Conservation (phyloP, 2,888 invertebrate species). For the Leucania comma region DNA sequence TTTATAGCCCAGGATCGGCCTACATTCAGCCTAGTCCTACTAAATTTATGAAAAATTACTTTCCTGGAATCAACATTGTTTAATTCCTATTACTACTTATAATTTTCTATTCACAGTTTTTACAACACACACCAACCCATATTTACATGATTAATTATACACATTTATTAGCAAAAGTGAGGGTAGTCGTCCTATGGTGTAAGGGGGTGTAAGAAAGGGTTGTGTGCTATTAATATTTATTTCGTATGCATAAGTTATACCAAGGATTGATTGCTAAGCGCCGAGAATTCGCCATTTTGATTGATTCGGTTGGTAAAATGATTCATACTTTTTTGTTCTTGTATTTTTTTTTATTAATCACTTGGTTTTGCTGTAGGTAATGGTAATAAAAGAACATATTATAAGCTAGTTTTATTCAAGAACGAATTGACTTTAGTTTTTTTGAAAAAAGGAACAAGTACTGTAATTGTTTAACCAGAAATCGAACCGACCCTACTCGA, state of each 20-base stretch:
- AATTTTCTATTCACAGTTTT: slow-evolving; percentile 55
- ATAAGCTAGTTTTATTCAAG: not conserved
- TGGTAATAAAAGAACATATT: slow-evolving; percentile 10
- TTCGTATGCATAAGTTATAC: slow-evolving; percentile 83
- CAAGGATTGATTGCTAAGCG: slow-evolving; percentile 75
- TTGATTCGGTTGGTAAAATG: slow-evolving; percentile 64
- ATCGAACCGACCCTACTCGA: slow-evolving; percentile 45
- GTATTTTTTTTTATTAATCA: slow-evolving; percentile 51
- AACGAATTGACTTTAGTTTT: too few relatives aligned
- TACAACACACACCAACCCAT: slow-evolving; percentile 70
- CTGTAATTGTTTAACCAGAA: slow-evolving; percentile 25
- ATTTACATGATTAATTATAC: slow-evolving; percentile 88
- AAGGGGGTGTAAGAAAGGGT: slow-evolving; percentile 85
- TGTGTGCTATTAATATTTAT: slow-evolving; percentile 87
- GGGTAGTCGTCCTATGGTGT: slow-evolving; percentile 65
- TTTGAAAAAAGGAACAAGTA: not conserved
- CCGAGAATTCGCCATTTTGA: slow-evolving; percentile 67
- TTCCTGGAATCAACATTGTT: slow-evolving; percentile 9
- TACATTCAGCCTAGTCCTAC: not conserved
- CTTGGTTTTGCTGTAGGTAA: slow-evolving; percentile 17
- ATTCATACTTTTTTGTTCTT: slow-evolving; percentile 64
- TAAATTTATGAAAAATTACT: not conserved
- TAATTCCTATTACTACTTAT: slow-evolving; percentile 32
- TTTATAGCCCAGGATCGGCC: not conserved
- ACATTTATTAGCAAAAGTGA: slow-evolving; percentile 87